phyloP scores from a whole-genome alignment of 2,888 invertebrate species.

The Eucriotettix oculatus region DNA sequence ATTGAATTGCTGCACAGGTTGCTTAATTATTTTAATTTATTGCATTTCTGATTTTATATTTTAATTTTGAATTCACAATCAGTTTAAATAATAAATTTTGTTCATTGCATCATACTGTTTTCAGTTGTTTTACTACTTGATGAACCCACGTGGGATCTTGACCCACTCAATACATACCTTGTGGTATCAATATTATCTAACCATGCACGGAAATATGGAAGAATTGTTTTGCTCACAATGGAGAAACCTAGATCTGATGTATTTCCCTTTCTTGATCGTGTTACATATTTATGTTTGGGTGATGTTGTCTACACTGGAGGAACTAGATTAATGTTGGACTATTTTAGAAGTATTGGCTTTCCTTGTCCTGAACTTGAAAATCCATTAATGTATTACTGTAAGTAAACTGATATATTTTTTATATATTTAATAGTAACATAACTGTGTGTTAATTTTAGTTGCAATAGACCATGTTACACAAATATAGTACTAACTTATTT shows the following conservation, averaged over 20 bases:
- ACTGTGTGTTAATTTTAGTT: background rate
- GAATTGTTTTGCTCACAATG: conserved; percentile 80
- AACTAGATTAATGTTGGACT: conserved; percentile 81
- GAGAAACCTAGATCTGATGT: conserved; percentile 90
- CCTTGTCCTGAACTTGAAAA: conserved; percentile 94
- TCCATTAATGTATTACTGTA: conserved; percentile 93
- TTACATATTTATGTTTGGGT: conserved; percentile 76
- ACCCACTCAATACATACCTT: conserved; percentile 87
- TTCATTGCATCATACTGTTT: background rate
- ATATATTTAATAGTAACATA: background rate
- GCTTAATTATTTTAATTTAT: background rate
- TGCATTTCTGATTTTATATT: background rate
- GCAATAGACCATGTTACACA: background rate
- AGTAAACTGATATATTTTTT: conserved; percentile 25
- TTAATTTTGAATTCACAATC: background rate
- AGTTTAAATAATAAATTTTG: background rate
- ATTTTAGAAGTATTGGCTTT: conserved; percentile 89
- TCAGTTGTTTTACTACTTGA: conserved; percentile 72
- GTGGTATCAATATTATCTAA: conserved; percentile 87
- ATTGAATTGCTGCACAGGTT: background rate
- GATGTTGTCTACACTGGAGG: conserved; percentile 86
- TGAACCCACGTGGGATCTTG: conserved; percentile 87
- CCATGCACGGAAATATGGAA: conserved; percentile 60
- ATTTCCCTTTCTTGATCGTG: conserved; percentile 84
- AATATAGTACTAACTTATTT: conserved; percentile 1